Conservation (phyloP, 2,797 vertebrate genomes). For the Mallotus villosus region DNA sequence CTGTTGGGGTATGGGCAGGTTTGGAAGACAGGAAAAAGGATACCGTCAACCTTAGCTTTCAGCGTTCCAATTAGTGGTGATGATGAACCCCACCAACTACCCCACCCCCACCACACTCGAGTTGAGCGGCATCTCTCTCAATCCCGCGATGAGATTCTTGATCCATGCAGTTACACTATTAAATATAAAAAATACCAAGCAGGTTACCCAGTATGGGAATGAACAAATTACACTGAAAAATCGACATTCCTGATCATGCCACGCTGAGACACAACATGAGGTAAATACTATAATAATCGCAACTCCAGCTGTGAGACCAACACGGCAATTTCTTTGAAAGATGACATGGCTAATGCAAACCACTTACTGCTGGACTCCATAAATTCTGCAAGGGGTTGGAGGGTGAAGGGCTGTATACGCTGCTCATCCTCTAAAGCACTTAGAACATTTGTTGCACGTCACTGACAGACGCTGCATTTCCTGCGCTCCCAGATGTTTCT, state of each 20-base stretch:
- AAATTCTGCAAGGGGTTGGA: constrained; percentile 69
- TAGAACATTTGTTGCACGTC: constrained; percentile 77
- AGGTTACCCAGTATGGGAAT: neutral
- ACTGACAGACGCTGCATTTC: constrained; percentile 80
- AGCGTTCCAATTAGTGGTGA: neutral
- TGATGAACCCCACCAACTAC: neutral
- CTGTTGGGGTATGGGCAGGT: constrained; percentile 30
- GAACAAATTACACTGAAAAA: constrained; percentile 42
- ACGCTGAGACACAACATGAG: constrained; percentile 32
- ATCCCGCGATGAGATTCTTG: too few species aligned
- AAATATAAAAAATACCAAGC: too few species aligned
- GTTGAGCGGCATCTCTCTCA: too few species aligned
- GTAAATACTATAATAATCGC: constrained; percentile 54
- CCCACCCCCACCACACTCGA: too few species aligned
- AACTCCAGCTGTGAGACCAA: constrained; percentile 79
- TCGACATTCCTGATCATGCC: constrained; percentile 53
- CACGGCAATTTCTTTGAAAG: constrained; percentile 85
- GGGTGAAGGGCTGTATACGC: constrained; percentile 57
- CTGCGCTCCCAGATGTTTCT: constrained; percentile 87
- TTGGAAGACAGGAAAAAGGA: constrained; percentile 20
- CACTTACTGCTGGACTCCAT: constrained; percentile 83
- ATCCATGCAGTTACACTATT: too few species aligned
- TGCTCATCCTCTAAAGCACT: constrained; percentile 69
- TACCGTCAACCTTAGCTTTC: constrained; percentile 12
- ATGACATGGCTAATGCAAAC: constrained; percentile 91